Evolutionary conservation across 2,797 vertebrate species (phyloP), one percentile per base, ranked within the genome.

Genomic region (Acanthurus lineatus): DNA sequence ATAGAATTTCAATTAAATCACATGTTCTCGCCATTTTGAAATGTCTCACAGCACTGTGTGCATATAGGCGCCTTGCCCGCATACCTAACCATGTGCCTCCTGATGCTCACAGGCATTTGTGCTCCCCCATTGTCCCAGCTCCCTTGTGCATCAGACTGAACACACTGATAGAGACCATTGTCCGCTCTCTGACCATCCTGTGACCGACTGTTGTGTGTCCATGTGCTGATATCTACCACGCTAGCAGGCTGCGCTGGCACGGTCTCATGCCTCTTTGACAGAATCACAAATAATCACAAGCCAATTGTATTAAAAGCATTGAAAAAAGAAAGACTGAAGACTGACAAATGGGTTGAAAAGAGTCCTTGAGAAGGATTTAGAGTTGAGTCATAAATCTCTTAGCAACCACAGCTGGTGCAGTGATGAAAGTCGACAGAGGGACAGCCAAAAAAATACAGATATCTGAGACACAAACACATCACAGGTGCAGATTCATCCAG

Each of bases 81-180:
- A 63, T 38, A 40, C 44, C 38, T 7, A 59, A 64, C 65, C 49
- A 51, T 25, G 70, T 38, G 73, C 45, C 76, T 76, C 69, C 58
- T 67, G 58, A 69, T 69, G 75, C 58, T 57, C 3, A 20, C 61
- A 68, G 57, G 49, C 42, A 20, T 81, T 59, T 77, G 72, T 59
- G 63, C 70, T 19, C 40, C 9, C 51, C 74, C 82, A 76, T 88
- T 92, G 90, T 91, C 65, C 63, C 11, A 9, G 64, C n/a, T 63
- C 60, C 56, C 22, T 25, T 56, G 25, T 56, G 76, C 56, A 76
- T 69, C 80, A 58, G 66, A 52, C 75, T 76, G 70, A 85, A 73
- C 79, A 82, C 77, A 65, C 69, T 59, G 68, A 82, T 81, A 68
- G 49, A 81, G 76, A 42, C 73, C 77, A 84, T 87, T 85, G 90